Evolutionary conservation across 2,113 vertebrate genomes (phyloP).

Genomic region (Platysternon megacephalum): DNA sequence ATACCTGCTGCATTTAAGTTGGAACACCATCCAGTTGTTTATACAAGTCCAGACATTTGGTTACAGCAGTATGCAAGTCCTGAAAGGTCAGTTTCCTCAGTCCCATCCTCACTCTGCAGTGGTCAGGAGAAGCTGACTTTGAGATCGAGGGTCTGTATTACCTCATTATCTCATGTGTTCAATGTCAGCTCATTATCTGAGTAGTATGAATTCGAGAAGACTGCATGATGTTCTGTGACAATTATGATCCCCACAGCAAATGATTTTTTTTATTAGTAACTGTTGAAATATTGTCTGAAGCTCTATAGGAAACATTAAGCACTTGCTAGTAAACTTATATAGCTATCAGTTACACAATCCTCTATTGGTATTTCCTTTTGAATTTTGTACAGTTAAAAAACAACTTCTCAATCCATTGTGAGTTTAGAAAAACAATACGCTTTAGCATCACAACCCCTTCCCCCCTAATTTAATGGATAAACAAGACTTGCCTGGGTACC

Average conservation of each 20-base stretch:
- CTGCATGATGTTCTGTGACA: not conserved
- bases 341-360: not conserved
- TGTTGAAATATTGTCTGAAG: not conserved
- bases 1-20: not conserved
- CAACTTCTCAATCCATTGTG: not conserved
- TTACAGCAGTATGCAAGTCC: not conserved
- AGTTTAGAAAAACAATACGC: constrained; percentile 27
- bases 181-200: not conserved
- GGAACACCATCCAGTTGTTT: not conserved
- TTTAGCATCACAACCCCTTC: constrained; percentile 9
- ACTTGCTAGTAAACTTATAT: rapidly evolving
- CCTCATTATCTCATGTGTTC: rapidly evolving
- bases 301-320: not conserved
- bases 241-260: not conserved
- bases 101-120: not conserved
- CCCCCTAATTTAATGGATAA: constrained; percentile 42
- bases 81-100: not conserved
- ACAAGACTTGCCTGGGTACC: constrained; percentile 41
- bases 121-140: not conserved
- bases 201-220: not conserved
- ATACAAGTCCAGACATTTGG: not conserved
- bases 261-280: not conserved
- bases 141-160: not conserved
- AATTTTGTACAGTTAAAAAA: not conserved
- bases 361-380: not conserved